phyloP scores from a whole-genome alignment of 2,797 vertebrate genomes.

The Lacerta agilis region DNA sequence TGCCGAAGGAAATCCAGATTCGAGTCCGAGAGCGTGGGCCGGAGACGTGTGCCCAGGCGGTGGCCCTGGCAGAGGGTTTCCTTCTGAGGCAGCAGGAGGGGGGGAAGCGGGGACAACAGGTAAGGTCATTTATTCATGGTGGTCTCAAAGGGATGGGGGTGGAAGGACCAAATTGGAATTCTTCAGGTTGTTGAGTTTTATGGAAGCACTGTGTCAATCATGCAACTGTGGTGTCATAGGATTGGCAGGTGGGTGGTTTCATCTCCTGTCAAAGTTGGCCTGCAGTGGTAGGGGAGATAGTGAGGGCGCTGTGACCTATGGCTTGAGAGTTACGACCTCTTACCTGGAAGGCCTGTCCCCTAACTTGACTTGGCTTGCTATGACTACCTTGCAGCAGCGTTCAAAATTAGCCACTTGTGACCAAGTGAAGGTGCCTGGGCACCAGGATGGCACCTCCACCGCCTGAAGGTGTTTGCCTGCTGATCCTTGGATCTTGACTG shows the following conservation, averaged over 20 bases:
- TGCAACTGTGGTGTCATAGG: too few relatives aligned
- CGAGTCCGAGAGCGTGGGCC: slow-evolving; percentile 10
- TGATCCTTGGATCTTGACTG: too few relatives aligned
- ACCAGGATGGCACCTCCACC: too few relatives aligned
- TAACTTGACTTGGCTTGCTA: background rate
- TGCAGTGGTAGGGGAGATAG: too few relatives aligned
- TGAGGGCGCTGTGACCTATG: background rate
- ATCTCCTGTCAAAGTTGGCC: too few relatives aligned
- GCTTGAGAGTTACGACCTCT: background rate
- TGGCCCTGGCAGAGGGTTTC: slow-evolving; percentile 27
- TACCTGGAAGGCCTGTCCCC: too few relatives aligned
- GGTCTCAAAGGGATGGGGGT: background rate
- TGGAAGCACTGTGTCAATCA: too few relatives aligned
- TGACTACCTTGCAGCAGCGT: background rate
- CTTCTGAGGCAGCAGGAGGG: slow-evolving; percentile 2
- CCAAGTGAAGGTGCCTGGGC: too few relatives aligned
- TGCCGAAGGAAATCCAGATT: slow-evolving; percentile 32
- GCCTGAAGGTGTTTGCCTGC: too few relatives aligned
- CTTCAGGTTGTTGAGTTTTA: too few relatives aligned
- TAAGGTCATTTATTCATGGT: background rate
- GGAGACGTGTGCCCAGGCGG: slow-evolving; percentile 16
- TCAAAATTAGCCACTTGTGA: too few relatives aligned
- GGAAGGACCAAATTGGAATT: background rate
- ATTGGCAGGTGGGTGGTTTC: too few relatives aligned
- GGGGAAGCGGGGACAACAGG: background rate